Conservation (phyloP, 2,797 vertebrate species). For the Lacerta viridis region DNA sequence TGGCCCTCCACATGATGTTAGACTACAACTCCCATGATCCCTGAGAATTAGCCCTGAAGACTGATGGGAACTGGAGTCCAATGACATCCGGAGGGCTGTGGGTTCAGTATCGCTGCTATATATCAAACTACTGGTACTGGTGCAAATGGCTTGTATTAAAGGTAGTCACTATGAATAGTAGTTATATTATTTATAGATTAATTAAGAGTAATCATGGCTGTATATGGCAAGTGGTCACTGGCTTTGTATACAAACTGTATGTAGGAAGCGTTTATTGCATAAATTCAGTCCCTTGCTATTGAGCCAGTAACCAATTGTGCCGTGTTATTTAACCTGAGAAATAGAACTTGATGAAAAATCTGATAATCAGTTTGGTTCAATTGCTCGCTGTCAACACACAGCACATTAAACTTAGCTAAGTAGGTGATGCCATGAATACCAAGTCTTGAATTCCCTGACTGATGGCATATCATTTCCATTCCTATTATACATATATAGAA, state of each 20-base stretch:
- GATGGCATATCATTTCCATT: neutral
- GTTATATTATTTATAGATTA: too few species aligned
- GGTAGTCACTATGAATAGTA: neutral
- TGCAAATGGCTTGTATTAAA: neutral
- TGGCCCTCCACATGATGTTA: too few species aligned
- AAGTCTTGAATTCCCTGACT: constrained; percentile 19
- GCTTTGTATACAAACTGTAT: neutral
- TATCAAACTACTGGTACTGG: too few species aligned
- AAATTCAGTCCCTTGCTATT: neutral
- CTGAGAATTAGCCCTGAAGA: too few species aligned
- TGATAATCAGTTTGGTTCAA: neutral
- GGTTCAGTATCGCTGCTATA: too few species aligned
- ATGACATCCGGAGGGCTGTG: too few species aligned
- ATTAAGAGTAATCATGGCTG: neutral
- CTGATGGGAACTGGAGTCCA: too few species aligned
- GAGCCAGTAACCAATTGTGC: neutral
- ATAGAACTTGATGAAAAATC: neutral
- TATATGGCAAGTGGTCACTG: neutral
- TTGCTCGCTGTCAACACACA: neutral
- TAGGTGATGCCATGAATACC: neutral
- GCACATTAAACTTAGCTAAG: neutral
- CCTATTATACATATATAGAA: constrained; percentile 26
- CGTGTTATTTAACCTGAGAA: neutral
- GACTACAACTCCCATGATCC: too few species aligned
- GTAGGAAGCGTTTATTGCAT: neutral